phyloP scores from a whole-genome alignment of 2,888 invertebrate species.

The Polydesmus complanatus region DNA sequence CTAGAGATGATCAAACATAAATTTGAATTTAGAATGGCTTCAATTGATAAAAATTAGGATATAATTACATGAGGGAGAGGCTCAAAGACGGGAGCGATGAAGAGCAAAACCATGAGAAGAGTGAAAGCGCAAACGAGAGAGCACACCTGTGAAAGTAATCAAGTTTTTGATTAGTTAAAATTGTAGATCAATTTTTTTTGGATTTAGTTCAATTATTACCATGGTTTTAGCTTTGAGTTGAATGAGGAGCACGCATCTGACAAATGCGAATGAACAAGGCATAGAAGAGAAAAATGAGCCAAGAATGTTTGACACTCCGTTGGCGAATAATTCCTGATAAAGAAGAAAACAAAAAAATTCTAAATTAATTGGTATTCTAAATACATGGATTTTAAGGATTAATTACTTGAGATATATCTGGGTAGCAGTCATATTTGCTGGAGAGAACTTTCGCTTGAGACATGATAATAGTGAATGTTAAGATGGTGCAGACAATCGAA shows the following conservation, averaged over 20 bases:
- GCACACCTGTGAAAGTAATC: conserved; percentile 5
- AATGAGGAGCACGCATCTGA: conserved; percentile 13
- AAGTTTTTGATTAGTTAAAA: not conserved
- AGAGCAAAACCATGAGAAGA: conserved; percentile 5
- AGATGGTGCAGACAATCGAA: conserved; percentile 10
- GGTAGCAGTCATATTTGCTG: conserved; percentile 7
- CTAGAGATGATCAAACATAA: not conserved
- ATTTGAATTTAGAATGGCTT: no score
- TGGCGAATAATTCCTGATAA: conserved; percentile 12
- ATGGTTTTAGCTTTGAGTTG: conserved; percentile 9
- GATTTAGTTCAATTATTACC: no score
- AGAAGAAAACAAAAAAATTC: not conserved
- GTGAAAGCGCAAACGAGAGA: conserved; percentile 12
- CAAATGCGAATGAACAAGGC: conserved; percentile 14
- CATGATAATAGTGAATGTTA: conserved; percentile 15
- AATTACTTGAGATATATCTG: conserved; percentile 9
- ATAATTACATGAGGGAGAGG: conserved; percentile 11
- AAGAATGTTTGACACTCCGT: conserved; percentile 11
- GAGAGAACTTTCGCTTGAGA: conserved; percentile 13
- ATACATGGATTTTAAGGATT: no score
- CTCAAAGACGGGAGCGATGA: conserved; percentile 10
- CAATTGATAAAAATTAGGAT: no score
- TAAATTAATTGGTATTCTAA: no score
- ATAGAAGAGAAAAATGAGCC: conserved; percentile 12
- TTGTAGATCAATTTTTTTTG: not conserved